Percentiles rank a stretch among this genome's conserved stretches.
Conservation (phyloP, 2,113 vertebrate genomes). For the Tamias sibiricus region DNA sequence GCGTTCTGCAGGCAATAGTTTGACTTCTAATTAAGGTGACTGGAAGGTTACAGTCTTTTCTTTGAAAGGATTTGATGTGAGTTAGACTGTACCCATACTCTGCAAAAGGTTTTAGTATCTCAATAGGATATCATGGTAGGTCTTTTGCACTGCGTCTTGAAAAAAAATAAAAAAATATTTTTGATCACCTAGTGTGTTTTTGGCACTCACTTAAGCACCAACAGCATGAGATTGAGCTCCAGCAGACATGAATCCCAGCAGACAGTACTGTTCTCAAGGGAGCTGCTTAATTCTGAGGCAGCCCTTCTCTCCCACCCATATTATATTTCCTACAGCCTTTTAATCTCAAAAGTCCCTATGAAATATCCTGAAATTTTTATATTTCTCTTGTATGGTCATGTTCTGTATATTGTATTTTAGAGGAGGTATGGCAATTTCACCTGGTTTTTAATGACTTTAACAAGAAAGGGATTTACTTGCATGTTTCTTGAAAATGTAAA, state of each 20-base stretch:
- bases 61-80: background rate
- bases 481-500: background rate
- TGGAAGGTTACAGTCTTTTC: background rate
- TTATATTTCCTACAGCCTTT: background rate
- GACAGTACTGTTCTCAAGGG: background rate
- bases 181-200: background rate
- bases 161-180: background rate
- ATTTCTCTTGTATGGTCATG: background rate
- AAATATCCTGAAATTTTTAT: constrained; percentile 4
- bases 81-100: background rate
- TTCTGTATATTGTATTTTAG: constrained; percentile 29
- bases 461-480: background rate
- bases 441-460: background rate
- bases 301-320: background rate
- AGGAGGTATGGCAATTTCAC: background rate
- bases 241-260: background rate
- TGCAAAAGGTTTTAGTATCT: background rate
- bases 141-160: background rate
- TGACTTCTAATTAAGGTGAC: constrained; percentile 38
- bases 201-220: background rate
- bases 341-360: background rate
- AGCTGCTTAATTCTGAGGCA: background rate
- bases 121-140: background rate
- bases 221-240: background rate
- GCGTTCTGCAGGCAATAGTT: background rate